These are phyloP conservation scores for Emmelina monodactyla DNA, from an alignment of 2,888 invertebrate species.

Conservation along the genomic window DNA sequence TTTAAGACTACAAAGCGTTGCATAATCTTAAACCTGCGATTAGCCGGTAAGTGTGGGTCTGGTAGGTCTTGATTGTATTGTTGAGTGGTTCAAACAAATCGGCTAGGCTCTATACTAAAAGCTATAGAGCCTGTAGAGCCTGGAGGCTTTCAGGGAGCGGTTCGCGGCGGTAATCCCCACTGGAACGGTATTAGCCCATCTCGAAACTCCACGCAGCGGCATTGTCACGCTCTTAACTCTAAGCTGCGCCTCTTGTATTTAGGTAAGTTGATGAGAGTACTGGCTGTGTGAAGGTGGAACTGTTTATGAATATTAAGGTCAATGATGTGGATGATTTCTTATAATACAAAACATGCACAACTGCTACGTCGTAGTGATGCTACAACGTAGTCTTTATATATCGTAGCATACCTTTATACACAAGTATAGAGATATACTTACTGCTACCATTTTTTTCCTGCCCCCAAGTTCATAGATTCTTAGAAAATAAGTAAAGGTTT, in stretches of 20 bases:
- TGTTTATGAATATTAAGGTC: not conserved
- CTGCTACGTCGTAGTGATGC: no score
- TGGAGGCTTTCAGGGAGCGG: constrained; percentile 41
- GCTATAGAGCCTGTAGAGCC: constrained; percentile 42
- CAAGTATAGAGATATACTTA: no score
- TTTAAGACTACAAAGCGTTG: no score
- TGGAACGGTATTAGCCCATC: constrained; percentile 38
- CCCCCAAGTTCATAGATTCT: no score
- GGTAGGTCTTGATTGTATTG: constrained; percentile 31
- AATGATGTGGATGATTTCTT: not conserved
- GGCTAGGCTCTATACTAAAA: constrained; percentile 44
- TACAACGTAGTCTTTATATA: no score
- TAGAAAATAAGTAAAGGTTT: no score
- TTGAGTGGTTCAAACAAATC: constrained; percentile 42
- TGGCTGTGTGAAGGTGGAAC: not conserved
- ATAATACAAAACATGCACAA: no score
- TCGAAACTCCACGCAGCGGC: constrained; percentile 20
- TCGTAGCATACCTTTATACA: no score
- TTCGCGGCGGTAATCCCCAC: constrained; percentile 35
- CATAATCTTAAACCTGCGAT: constrained; percentile 1
- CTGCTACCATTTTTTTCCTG: no score
- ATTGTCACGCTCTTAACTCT: constrained; percentile 24
- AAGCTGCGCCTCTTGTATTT: not conserved
- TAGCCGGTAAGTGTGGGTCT: constrained; percentile 16
- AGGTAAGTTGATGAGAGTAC: not conserved